Percentiles rank a stretch among this genome's conserved stretches.
phyloP scores from a whole-genome alignment of 2,888 invertebrate species.

The Pheosia tremula region DNA sequence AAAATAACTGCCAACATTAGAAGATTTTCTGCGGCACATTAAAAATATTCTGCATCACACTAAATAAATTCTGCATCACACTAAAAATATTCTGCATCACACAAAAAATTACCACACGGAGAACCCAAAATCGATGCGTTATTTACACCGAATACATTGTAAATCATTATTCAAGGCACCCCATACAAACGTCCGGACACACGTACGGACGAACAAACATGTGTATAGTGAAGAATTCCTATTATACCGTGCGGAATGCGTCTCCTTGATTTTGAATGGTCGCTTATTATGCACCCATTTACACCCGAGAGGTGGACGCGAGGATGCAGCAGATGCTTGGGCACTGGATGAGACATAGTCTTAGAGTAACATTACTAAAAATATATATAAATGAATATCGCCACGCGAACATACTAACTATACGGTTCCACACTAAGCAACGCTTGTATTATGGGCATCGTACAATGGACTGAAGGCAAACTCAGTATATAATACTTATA shows the following conservation, averaged over 20 bases:
- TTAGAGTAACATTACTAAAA: neutral
- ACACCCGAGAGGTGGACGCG: constrained; percentile 63
- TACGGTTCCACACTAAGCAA: too few species aligned
- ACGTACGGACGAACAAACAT: constrained; percentile 68
- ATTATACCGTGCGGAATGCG: constrained; percentile 77
- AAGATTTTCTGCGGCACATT: neutral
- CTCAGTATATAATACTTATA: too few species aligned
- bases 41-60: too few species aligned
- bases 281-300: constrained; percentile 84
- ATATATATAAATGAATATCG: too few species aligned
- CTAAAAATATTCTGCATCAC: constrained; percentile 4
- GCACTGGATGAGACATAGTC: constrained; percentile 29
- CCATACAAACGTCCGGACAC: constrained; percentile 78
- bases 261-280: constrained; percentile 81
- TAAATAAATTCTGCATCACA: too few species aligned
- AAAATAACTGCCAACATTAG: neutral
- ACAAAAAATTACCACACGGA: constrained; percentile 16
- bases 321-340: constrained; percentile 15
- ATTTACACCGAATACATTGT: constrained; percentile 63
- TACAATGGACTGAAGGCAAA: too few species aligned
- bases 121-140: constrained; percentile 38
- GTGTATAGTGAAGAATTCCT: constrained; percentile 76
- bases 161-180: constrained; percentile 76
- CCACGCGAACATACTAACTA: too few species aligned
- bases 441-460: too few species aligned